These are phyloP conservation scores for Drymonia ruficornis DNA, from an alignment of 2,888 invertebrate species.

Conservation along the genomic window DNA sequence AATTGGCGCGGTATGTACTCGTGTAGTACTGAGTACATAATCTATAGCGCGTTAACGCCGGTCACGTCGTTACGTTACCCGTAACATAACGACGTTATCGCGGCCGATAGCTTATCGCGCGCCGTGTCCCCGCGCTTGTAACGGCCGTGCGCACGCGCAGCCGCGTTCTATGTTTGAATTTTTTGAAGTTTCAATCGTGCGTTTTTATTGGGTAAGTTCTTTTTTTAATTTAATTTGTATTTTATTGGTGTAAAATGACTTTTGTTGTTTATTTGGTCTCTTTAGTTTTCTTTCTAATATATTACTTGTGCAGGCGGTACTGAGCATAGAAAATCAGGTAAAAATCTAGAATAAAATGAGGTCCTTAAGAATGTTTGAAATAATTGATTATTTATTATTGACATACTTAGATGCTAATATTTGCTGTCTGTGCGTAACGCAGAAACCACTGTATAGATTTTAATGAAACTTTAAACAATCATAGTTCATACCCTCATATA, in stretches of 20 bases:
- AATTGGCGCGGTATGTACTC: neutral
- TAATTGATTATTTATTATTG: neutral
- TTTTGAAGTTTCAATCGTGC: neutral
- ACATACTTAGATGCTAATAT: too few relatives aligned
- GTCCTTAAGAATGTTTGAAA: neutral
- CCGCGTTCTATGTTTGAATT: conserved; percentile 35
- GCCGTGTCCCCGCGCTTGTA: conserved; percentile 27
- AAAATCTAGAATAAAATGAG: too few relatives aligned
- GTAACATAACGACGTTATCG: conserved; percentile 53
- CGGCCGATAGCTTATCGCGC: conserved; percentile 46
- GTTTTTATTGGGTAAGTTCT: conserved; percentile 1
- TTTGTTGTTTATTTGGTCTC: too few relatives aligned
- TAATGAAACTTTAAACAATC: too few relatives aligned
- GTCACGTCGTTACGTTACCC: conserved; percentile 40
- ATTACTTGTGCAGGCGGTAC: too few relatives aligned
- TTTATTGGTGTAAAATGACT: neutral
- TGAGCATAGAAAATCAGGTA: too few relatives aligned
- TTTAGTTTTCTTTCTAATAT: too few relatives aligned
- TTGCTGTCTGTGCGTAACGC: too few relatives aligned
- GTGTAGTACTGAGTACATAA: conserved; percentile 19
- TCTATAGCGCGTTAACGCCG: conserved; percentile 43
- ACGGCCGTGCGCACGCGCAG: conserved; percentile 22
- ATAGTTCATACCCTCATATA: too few relatives aligned
- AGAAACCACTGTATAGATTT: too few relatives aligned
- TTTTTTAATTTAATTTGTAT: neutral